Evolutionary conservation across 2,888 invertebrate species (phyloP).

Genomic region (Tipula vernalis): DNA sequence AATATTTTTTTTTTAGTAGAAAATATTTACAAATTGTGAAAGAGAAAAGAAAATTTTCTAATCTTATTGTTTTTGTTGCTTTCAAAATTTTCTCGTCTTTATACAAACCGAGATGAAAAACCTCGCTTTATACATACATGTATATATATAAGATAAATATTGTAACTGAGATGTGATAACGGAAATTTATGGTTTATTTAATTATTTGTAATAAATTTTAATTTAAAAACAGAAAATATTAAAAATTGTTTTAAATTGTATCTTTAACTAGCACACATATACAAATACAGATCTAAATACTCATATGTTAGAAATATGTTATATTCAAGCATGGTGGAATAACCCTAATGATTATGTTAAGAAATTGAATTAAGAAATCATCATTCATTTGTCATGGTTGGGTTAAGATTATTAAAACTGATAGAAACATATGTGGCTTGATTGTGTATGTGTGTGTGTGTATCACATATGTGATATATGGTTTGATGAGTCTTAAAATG

Average conservation of each 20-base stretch:
- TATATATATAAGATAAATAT: neutral
- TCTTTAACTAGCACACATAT: neutral
- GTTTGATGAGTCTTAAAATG: neutral
- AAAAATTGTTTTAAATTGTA: neutral
- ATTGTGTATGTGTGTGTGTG: neutral
- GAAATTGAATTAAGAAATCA: neutral
- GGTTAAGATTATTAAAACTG: neutral
- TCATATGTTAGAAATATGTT: neutral
- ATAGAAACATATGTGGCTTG: neutral
- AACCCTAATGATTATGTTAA: neutral
- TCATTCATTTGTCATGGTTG: neutral
- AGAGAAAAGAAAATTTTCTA: neutral
- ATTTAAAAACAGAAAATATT: neutral
- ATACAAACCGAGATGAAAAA: neutral
- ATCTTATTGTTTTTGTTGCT: neutral
- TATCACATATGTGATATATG: neutral
- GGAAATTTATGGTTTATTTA: neutral
- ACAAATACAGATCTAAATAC: neutral
- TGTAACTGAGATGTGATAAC: neutral
- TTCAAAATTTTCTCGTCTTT: neutral
- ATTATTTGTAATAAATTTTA: conserved; percentile 4
- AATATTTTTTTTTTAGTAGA: neutral
- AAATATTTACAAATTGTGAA: neutral
- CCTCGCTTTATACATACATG: neutral
- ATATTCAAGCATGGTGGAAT: neutral